Evolutionary conservation across 1,140 invertebrate species (phyloP).

Genomic region (Neodiprion pinetum): DNA sequence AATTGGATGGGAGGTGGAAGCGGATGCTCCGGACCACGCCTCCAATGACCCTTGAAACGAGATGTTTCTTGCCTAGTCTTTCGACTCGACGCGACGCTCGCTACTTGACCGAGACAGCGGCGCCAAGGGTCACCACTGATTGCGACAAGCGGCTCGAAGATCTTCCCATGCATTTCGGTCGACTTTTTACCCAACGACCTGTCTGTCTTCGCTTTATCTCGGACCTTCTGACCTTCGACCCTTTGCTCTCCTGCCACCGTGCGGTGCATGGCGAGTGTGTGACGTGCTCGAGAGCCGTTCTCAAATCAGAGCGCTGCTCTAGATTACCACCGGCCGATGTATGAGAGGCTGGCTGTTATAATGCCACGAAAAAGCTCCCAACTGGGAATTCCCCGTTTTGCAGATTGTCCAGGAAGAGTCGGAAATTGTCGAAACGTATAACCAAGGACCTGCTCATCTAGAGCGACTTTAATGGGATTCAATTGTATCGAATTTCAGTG

Average conservation of each 20-base stretch:
- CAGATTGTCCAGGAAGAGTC: too few relatives aligned
- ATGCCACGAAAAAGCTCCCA: too few relatives aligned
- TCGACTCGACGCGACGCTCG: not conserved
- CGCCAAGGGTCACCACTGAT: not conserved
- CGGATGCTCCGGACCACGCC: not conserved
- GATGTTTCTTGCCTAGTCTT: not conserved
- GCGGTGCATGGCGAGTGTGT: not conserved
- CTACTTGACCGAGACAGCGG: not conserved
- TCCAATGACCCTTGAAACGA: not conserved
- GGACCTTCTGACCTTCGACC: not conserved
- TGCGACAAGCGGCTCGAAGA: too few relatives aligned
- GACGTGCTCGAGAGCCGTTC: not conserved
- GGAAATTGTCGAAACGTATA: too few relatives aligned
- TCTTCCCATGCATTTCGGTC: too few relatives aligned
- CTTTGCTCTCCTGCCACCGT: not conserved
- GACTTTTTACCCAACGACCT: too few relatives aligned
- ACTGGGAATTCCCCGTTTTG: too few relatives aligned
- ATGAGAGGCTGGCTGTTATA: not conserved
- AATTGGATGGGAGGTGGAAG: not conserved
- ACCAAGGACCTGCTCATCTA: too few relatives aligned
- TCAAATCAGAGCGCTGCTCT: not conserved
- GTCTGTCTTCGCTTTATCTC: not conserved
- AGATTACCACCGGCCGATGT: not conserved
- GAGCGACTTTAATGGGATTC: too few relatives aligned
- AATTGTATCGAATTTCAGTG: too few relatives aligned